These are phyloP conservation scores for Chelon auratus DNA, from an alignment of 2,797 vertebrate species.

Conservation along the genomic window DNA sequence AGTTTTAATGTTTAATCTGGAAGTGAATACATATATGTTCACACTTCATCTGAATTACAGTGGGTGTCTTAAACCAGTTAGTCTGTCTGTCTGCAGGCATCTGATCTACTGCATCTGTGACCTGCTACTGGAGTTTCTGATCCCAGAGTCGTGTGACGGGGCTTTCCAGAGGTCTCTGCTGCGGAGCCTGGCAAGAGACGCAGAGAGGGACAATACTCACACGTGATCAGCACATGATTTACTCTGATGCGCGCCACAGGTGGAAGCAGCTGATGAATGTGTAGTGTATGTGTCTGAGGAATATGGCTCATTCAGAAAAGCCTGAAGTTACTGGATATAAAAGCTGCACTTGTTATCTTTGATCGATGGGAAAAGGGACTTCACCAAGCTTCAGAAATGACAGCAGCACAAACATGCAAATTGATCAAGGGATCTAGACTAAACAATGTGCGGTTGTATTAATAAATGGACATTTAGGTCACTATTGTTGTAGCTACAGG, in stretches of 20 bases:
- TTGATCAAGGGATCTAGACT: neutral
- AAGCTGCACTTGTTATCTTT: neutral
- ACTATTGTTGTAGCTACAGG: neutral
- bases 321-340: neutral
- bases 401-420: neutral
- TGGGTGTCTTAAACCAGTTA: slow-evolving; percentile 12
- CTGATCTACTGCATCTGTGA: slow-evolving; percentile 92
- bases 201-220: slow-evolving; percentile 61
- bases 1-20: neutral
- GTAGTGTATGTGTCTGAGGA: neutral
- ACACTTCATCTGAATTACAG: neutral
- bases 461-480: neutral
- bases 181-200: slow-evolving; percentile 72
- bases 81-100: slow-evolving; percentile 82
- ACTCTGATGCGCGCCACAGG: neutral
- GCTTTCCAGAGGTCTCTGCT: slow-evolving; percentile 79
- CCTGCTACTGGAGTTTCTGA: slow-evolving; percentile 91
- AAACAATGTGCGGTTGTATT: neutral
- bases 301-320: too few species aligned
- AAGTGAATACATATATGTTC: neutral
- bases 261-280: neutral
- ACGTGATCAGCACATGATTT: slow-evolving; percentile 39
- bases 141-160: slow-evolving; percentile 83
- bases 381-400: neutral
- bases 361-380: neutral